phyloP scores from a whole-genome alignment of 2,113 vertebrate species.

The Corythoichthys haematopterus region DNA sequence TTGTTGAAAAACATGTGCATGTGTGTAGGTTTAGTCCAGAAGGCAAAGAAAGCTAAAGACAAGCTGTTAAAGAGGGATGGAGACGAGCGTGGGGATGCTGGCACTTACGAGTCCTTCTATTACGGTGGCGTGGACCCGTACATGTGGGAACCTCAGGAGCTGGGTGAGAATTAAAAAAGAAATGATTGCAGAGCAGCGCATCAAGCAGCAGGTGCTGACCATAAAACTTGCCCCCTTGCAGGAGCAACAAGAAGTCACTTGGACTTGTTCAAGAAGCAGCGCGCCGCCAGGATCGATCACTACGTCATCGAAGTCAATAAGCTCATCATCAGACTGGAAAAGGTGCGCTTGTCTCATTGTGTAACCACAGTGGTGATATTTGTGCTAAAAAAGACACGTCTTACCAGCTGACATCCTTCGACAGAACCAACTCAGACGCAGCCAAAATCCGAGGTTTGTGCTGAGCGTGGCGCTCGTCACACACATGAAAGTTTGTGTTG shows the following conservation, averaged over 20 bases:
- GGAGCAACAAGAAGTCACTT: constrained; percentile 86
- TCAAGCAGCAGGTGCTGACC: neutral
- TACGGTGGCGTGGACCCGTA: constrained; percentile 92
- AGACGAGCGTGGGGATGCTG: constrained; percentile 79
- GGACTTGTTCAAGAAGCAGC: constrained; percentile 88
- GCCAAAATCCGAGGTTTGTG: constrained; percentile 90
- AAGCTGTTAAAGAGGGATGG: constrained; percentile 87
- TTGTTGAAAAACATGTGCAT: neutral
- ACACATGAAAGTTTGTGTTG: neutral
- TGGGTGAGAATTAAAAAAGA: constrained; percentile 74
- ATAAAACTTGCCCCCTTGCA: constrained; percentile 23
- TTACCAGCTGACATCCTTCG: constrained; percentile 89
- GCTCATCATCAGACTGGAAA: constrained; percentile 94
- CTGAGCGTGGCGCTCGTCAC: too few relatives aligned
- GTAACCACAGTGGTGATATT: neutral
- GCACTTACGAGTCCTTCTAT: constrained; percentile 86
- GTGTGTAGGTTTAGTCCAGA: constrained; percentile 84
- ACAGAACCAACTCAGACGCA: constrained; percentile 83
- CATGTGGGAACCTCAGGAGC: constrained; percentile 98
- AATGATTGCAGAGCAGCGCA: neutral
- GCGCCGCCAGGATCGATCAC: constrained; percentile 94
- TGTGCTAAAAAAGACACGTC: constrained; percentile 1
- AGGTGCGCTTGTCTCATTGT: constrained; percentile 69
- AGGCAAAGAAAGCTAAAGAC: constrained; percentile 93
- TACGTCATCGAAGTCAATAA: constrained; percentile 98